These are phyloP conservation scores for Colletes gigas DNA, from an alignment of 1,140 invertebrate species.

Conservation along the genomic window DNA sequence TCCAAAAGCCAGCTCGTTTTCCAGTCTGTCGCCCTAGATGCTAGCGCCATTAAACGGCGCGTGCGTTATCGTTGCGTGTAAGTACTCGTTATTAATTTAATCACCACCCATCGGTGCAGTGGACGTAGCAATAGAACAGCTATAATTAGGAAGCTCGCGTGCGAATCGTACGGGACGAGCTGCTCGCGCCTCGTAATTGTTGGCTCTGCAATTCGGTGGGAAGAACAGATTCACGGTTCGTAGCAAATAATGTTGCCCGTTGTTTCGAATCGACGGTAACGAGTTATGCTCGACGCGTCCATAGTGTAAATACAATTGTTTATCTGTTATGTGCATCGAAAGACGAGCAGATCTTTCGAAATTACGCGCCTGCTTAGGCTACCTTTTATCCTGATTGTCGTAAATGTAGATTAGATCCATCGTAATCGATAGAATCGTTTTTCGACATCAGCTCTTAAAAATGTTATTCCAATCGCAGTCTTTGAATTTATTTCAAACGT, in stretches of 20 bases:
- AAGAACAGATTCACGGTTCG: conserved; percentile 29
- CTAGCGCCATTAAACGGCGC: no score
- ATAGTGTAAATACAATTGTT: conserved; percentile 9
- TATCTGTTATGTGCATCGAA: not conserved
- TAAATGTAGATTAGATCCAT: no score
- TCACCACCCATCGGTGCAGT: no score
- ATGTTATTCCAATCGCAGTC: no score
- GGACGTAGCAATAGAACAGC: not conserved
- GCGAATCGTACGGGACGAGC: conserved; percentile 8
- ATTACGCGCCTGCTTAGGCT: no score
- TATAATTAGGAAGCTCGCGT: conserved; percentile 10
- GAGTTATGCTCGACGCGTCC: not conserved
- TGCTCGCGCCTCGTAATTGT: conserved; percentile 1
- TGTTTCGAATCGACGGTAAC: not conserved
- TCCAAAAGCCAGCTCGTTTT: no score
- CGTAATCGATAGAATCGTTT: no score
- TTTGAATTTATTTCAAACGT: no score
- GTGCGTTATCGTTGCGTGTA: not conserved
- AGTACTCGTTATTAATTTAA: conserved; percentile 13
- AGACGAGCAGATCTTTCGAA: no score
- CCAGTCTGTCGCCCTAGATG: not conserved
- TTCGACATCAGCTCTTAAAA: no score
- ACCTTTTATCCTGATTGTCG: no score
- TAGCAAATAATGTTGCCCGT: not conserved
- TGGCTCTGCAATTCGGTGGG: conserved; percentile 10